Conservation (phyloP, 2,113 vertebrate species). For the Scytalopus superciliaris region DNA sequence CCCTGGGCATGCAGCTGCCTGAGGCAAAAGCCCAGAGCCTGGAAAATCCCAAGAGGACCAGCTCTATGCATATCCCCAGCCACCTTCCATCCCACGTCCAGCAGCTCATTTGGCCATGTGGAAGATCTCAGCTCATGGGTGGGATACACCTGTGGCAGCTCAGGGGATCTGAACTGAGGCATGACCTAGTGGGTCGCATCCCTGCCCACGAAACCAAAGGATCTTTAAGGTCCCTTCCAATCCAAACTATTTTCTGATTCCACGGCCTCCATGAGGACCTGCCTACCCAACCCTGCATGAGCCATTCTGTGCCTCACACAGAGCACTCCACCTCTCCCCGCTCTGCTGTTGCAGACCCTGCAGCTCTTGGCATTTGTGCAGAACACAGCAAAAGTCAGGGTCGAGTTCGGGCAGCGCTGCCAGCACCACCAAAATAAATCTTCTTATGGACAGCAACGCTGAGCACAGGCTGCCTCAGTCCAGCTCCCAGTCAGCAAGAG, state of each 20-base stretch:
- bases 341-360: background rate
- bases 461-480: fast-evolving
- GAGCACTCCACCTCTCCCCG: fast-evolving
- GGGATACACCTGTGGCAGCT: background rate
- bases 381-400: background rate
- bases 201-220: background rate
- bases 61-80: fast-evolving
- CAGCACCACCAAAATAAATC: background rate
- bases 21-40: background rate
- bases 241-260: background rate
- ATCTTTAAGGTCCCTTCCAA: background rate
- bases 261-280: background rate
- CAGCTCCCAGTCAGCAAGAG: background rate
- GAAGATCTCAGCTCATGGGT: background rate
- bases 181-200: background rate
- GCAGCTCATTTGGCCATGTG: fast-evolving
- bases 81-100: fast-evolving
- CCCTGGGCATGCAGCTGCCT: fast-evolving
- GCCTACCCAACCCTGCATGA: fast-evolving
- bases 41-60: background rate
- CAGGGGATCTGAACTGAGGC: background rate
- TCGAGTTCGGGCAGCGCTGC: background rate
- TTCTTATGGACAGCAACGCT: fast-evolving
- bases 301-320: background rate
- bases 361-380: fast-evolving